These are phyloP conservation scores for Cheumatopsyche charites DNA, from an alignment of 1,140 invertebrate species.

Conservation along the genomic window DNA sequence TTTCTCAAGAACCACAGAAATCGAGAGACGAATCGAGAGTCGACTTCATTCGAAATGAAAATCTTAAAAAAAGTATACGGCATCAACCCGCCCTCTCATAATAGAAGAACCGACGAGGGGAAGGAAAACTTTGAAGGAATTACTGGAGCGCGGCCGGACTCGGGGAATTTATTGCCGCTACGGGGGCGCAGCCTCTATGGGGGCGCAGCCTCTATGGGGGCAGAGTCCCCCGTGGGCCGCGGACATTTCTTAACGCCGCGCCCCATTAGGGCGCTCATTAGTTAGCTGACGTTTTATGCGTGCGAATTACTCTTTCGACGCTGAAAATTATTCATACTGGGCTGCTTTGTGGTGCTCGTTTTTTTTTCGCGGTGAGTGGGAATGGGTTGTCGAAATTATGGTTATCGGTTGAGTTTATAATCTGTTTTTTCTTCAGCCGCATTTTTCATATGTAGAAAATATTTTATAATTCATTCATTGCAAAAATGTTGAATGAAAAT, in stretches of 20 bases:
- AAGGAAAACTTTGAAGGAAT: slow-evolving; percentile 30
- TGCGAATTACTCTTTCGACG: slow-evolving; percentile 5
- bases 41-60: too few species aligned
- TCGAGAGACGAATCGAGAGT: too few species aligned
- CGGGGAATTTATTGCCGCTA: slow-evolving; percentile 15
- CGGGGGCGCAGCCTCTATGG: not conserved
- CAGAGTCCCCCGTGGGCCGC: not conserved
- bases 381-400: too few species aligned
- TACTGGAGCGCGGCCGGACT: slow-evolving; percentile 15
- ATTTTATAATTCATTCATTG: too few species aligned
- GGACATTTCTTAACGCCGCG: slow-evolving; percentile 23
- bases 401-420: too few species aligned
- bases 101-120: not conserved
- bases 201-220: not conserved
- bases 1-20: too few species aligned
- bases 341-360: not conserved
- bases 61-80: too few species aligned
- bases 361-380: too few species aligned
- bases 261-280: slow-evolving; percentile 23
- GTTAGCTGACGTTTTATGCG: slow-evolving; percentile 3
- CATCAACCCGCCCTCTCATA: too few species aligned
- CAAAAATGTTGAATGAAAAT: too few species aligned
- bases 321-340: not conserved
- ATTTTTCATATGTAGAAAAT: too few species aligned
- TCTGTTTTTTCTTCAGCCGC: too few species aligned